These are phyloP conservation scores for Rhamnusium bicolor DNA, from an alignment of 2,888 invertebrate genomes.

Conservation along the genomic window DNA sequence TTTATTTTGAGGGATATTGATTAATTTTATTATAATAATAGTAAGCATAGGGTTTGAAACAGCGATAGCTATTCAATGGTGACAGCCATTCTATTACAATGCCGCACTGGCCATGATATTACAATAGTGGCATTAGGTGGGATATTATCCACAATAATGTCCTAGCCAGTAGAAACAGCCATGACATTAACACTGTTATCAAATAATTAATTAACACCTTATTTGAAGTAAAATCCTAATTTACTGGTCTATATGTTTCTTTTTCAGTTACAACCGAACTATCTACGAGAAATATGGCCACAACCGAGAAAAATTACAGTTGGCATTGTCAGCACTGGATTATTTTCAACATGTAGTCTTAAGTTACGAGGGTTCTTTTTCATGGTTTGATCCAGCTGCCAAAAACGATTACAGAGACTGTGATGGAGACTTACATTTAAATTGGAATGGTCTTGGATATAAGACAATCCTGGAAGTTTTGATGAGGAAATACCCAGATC, in stretches of 20 bases:
- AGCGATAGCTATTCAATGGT: too few relatives aligned
- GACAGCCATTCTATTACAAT: too few relatives aligned
- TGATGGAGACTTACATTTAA: constrained; percentile 78
- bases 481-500: constrained; percentile 65
- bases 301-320: constrained; percentile 41
- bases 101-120: too few relatives aligned
- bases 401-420: constrained; percentile 79
- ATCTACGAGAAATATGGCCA: constrained; percentile 47
- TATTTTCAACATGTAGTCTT: constrained; percentile 52
- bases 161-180: too few relatives aligned
- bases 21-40: too few relatives aligned
- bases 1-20: too few relatives aligned
- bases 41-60: too few relatives aligned
- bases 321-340: constrained; percentile 45
- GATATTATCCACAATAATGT: too few relatives aligned
- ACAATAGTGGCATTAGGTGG: too few relatives aligned
- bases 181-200: too few relatives aligned
- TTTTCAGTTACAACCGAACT: constrained; percentile 48
- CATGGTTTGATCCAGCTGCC: constrained; percentile 79
- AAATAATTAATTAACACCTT: too few relatives aligned
- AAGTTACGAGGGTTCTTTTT: constrained; percentile 71
- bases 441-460: constrained; percentile 83
- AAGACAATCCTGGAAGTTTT: constrained; percentile 78
- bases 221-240: too few relatives aligned
- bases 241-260: background rate